Evolutionary conservation across 2,797 vertebrate genomes (phyloP).

Genomic region (Meda fulgida): DNA sequence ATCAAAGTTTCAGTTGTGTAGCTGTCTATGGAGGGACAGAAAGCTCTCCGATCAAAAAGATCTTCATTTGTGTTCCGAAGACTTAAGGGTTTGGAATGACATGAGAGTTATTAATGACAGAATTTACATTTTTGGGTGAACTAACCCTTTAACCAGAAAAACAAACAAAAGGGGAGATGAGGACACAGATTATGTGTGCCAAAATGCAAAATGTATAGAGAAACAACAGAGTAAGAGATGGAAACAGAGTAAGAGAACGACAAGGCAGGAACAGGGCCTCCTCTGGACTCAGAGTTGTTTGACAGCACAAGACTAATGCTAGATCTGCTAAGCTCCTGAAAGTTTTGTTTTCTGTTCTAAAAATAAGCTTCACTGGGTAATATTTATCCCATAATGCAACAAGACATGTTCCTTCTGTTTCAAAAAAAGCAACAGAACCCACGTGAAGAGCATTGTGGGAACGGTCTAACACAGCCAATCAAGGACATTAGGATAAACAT

Average conservation of each 20-base stretch:
- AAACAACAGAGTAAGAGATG: slow-evolving; percentile 38
- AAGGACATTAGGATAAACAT: slow-evolving; percentile 25
- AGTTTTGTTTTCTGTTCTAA: slow-evolving; percentile 24
- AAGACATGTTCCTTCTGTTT: slow-evolving; percentile 30
- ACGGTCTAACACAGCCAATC: neutral
- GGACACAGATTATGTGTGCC: neutral
- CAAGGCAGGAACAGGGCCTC: slow-evolving; percentile 41
- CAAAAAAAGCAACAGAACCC: slow-evolving; percentile 33
- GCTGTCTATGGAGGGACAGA: too few relatives aligned
- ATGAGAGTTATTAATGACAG: too few relatives aligned
- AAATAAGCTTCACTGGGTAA: slow-evolving; percentile 16
- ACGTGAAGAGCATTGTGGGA: slow-evolving; percentile 14
- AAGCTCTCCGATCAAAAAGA: too few relatives aligned
- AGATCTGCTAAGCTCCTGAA: slow-evolving; percentile 37
- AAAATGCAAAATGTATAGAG: neutral
- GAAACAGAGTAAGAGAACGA: slow-evolving; percentile 24
- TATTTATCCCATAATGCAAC: slow-evolving; percentile 31
- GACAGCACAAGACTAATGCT: slow-evolving; percentile 51
- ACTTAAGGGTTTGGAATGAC: too few relatives aligned
- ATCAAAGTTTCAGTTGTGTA: too few relatives aligned
- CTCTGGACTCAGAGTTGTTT: slow-evolving; percentile 49
- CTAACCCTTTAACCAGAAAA: too few relatives aligned
- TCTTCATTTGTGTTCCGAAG: too few relatives aligned
- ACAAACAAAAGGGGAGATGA: neutral
- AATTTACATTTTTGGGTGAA: too few relatives aligned